Conservation (phyloP, 2,888 invertebrate species). For the Lamellibrachia columna region DNA sequence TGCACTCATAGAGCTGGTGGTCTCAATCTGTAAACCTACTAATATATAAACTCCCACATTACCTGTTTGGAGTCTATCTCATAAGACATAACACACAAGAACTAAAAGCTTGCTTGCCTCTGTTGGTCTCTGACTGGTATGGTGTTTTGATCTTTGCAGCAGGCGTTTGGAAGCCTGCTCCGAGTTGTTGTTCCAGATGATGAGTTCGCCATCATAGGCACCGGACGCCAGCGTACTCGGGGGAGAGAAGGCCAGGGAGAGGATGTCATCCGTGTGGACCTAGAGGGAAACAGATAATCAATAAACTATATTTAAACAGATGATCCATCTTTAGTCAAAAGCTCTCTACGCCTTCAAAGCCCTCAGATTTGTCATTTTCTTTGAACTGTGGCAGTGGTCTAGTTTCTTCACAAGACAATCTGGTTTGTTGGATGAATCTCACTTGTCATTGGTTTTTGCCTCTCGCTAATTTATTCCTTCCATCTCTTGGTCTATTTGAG, state of each 20-base stretch:
- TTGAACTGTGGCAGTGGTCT: background rate
- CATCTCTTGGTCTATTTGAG: background rate
- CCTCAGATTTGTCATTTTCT: background rate
- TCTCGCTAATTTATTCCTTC: background rate
- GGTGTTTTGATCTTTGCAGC: slow-evolving; percentile 48
- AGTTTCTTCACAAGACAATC: background rate
- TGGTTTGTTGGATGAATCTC: background rate
- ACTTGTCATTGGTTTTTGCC: background rate
- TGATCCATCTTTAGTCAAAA: background rate
- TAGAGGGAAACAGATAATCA: slow-evolving; percentile 36
- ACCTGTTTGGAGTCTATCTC: too few relatives aligned
- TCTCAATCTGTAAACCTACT: too few relatives aligned
- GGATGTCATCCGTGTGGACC: slow-evolving; percentile 65
- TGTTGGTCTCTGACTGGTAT: background rate
- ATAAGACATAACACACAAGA: background rate
- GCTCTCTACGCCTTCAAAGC: background rate
- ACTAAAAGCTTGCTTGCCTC: background rate
- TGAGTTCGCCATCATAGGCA: slow-evolving; percentile 65
- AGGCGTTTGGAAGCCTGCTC: slow-evolving; percentile 56
- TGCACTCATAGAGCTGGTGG: too few relatives aligned
- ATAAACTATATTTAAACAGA: background rate
- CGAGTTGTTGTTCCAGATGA: slow-evolving; percentile 65
- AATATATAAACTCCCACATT: too few relatives aligned
- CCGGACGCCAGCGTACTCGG: slow-evolving; percentile 63
- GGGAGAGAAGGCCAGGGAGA: slow-evolving; percentile 55